Conservation (phyloP, 2,113 vertebrate genomes). For the Oriolus oriolus region DNA sequence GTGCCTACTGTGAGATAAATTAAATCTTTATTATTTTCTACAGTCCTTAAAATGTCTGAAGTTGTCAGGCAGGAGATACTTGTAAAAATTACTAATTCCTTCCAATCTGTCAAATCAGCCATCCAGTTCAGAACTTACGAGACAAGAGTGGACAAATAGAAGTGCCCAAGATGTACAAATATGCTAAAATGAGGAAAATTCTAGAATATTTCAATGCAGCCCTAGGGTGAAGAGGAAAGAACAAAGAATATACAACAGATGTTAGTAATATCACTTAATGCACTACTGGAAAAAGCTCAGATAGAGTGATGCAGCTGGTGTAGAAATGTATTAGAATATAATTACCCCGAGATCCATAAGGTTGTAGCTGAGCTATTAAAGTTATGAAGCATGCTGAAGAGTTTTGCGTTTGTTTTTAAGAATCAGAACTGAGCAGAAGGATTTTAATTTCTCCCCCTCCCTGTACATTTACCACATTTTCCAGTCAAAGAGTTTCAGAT, state of each 20-base stretch:
- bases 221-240: background rate
- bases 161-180: background rate
- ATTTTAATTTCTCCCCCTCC: background rate
- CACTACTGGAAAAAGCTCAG: background rate
- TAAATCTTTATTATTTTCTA: background rate
- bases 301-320: background rate
- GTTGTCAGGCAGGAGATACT: background rate
- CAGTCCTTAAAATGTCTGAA: background rate
- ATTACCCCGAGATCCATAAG: slow-evolving; percentile 5
- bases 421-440: background rate
- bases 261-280: background rate
- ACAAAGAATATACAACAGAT: background rate
- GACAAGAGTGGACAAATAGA: background rate
- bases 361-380: background rate
- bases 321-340: background rate
- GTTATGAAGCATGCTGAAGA: background rate
- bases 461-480: background rate
- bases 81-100: background rate
- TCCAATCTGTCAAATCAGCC: background rate
- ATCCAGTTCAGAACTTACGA: background rate
- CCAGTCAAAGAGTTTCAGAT: background rate
- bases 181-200: background rate
- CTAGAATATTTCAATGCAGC: background rate
- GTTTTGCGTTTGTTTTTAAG: background rate
- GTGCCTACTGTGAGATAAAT: background rate